Percentiles rank a stretch among this genome's conserved stretches.
Conservation (phyloP, 2,113 vertebrate species). For the Ramphastos sulfuratus region DNA sequence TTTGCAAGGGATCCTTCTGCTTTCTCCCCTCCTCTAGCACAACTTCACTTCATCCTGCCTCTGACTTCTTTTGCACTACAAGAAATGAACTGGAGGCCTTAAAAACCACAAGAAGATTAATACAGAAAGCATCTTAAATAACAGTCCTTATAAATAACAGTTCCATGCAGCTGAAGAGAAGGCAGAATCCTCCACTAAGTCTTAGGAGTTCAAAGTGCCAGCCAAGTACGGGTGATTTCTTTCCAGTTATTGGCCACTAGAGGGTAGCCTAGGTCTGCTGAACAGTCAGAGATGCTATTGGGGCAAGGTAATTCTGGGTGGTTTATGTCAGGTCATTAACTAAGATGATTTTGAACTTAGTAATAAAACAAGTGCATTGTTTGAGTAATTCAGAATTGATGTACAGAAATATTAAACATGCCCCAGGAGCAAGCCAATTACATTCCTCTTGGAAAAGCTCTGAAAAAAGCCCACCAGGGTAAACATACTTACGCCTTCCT, state of each 20-base stretch:
- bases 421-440: constrained; percentile 16
- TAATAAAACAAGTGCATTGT: background rate
- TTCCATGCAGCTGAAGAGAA: background rate
- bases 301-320: background rate
- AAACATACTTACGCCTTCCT: background rate
- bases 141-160: background rate
- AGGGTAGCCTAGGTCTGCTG: constrained; percentile 38
- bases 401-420: background rate
- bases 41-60: background rate
- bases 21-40: background rate
- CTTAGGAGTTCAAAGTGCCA: rapidly evolving
- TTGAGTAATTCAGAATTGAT: background rate
- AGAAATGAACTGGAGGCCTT: background rate
- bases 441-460: background rate
- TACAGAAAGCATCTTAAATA: background rate
- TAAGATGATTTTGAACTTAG: background rate
- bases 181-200: background rate
- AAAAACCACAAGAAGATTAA: background rate
- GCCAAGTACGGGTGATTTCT: background rate
- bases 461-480: background rate
- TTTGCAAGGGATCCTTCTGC: background rate
- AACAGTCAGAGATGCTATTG: background rate
- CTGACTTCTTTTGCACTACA: background rate
- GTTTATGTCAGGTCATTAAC: background rate
- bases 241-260: background rate